Conservation (phyloP, 2,113 vertebrate genomes). For the Nothoprocta pentlandii region DNA sequence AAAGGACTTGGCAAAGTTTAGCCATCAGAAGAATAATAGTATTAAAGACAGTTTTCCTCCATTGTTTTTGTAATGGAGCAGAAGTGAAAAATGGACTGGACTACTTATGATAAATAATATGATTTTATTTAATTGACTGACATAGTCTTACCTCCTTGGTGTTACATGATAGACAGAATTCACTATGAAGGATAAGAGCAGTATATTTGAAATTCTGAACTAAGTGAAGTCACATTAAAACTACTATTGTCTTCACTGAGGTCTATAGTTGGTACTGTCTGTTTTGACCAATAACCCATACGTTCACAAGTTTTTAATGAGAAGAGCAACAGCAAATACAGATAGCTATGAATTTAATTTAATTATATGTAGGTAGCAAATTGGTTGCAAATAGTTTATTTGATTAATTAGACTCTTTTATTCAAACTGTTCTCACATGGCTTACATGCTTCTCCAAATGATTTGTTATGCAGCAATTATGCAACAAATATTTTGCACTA, state of each 20-base stretch:
- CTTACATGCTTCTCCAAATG: not conserved
- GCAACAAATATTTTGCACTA: not conserved
- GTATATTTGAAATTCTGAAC: not conserved
- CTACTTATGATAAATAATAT: not conserved
- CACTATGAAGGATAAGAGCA: not conserved
- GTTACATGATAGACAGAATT: not conserved
- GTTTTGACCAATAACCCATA: not conserved
- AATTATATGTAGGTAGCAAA: not conserved
- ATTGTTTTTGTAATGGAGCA: not conserved
- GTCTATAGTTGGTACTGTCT: not conserved
- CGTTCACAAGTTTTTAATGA: not conserved
- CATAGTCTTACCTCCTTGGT: not conserved
- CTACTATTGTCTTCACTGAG: not conserved
- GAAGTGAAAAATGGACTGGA: not conserved
- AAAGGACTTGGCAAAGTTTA: not conserved
- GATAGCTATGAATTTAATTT: not conserved
- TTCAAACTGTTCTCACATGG: not conserved
- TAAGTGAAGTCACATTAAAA: not conserved
- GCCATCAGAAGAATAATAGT: not conserved
- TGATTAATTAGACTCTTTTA: not conserved
- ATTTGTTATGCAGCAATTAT: not conserved
- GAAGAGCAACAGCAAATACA: not conserved
- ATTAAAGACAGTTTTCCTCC: not conserved
- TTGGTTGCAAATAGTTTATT: not conserved
- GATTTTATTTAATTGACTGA: not conserved